A percentile compares a stretch with the other conserved stretches of the same genome.
phyloP scores from a whole-genome alignment of 1,140 invertebrate species.

The Formica selysi region DNA sequence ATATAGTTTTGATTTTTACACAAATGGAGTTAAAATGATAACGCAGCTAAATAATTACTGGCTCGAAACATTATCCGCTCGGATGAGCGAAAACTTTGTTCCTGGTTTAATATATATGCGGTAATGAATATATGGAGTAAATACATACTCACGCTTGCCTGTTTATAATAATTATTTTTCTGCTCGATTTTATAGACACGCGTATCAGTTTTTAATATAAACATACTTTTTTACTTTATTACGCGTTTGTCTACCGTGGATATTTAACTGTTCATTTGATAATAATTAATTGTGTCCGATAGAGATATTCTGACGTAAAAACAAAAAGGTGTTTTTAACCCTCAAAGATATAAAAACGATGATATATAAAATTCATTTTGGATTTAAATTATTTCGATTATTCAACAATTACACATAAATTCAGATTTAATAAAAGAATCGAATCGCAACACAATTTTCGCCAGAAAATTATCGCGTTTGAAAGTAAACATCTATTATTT shows the following conservation, averaged over 20 bases:
- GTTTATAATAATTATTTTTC: neutral
- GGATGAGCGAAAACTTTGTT: slow-evolving; percentile 32
- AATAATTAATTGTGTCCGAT: slow-evolving; percentile 12
- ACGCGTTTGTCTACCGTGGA: neutral
- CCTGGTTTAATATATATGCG: slow-evolving; percentile 11
- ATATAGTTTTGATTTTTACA: slow-evolving; percentile 21
- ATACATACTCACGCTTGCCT: neutral
- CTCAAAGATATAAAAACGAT: neutral
- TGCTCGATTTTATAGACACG: neutral
- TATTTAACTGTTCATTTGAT: neutral
- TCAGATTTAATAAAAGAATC: slow-evolving; percentile 6
- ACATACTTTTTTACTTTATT: neutral
- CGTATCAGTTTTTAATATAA: neutral
- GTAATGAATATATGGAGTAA: neutral
- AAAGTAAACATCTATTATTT: slow-evolving; percentile 11
- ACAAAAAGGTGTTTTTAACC: neutral
- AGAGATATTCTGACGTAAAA: neutral
- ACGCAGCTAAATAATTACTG: slow-evolving; percentile 29
- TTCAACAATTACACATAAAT: neutral
- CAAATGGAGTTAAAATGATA: slow-evolving; percentile 6
- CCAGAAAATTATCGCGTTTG: neutral
- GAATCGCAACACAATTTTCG: neutral
- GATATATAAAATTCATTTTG: neutral
- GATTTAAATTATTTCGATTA: neutral
- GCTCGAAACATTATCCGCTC: slow-evolving; percentile 28